These are phyloP conservation scores for Chymomyza procnemis DNA, from an alignment of 2,888 invertebrate genomes.

Conservation along the genomic window DNA sequence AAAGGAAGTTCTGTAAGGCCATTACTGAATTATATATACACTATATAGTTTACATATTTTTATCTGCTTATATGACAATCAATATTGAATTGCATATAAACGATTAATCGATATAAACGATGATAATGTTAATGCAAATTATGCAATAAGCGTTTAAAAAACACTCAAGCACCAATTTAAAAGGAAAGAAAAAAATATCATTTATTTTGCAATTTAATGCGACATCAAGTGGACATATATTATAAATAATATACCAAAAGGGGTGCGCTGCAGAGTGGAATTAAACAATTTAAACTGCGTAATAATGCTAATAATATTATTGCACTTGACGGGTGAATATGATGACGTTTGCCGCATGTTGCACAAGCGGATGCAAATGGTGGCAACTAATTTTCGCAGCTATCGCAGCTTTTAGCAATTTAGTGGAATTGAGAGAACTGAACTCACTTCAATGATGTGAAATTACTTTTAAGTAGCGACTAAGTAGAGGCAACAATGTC, in stretches of 20 bases:
- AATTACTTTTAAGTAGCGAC: neutral
- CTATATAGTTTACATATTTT: neutral
- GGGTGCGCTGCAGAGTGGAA: slow-evolving; percentile 44
- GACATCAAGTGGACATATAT: slow-evolving; percentile 10
- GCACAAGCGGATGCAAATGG: slow-evolving; percentile 38
- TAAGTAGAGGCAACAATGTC: neutral
- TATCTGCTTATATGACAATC: neutral
- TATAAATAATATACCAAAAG: slow-evolving; percentile 7
- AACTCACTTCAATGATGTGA: slow-evolving; percentile 15
- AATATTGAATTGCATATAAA: neutral
- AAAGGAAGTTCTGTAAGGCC: neutral
- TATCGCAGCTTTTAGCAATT: neutral
- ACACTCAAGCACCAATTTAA: neutral
- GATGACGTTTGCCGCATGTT: slow-evolving; percentile 17
- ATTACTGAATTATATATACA: neutral
- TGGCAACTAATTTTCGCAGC: neutral
- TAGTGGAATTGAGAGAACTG: slow-evolving; percentile 2
- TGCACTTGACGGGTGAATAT: neutral
- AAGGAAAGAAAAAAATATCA: slow-evolving; percentile 40
- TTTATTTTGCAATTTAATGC: slow-evolving; percentile 34
- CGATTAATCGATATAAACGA: neutral
- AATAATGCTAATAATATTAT: slow-evolving; percentile 60
- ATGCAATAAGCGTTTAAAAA: neutral
- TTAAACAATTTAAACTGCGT: slow-evolving; percentile 53
- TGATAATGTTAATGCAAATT: neutral